phyloP scores from a whole-genome alignment of 2,888 invertebrate species.

The Elegia similella region DNA sequence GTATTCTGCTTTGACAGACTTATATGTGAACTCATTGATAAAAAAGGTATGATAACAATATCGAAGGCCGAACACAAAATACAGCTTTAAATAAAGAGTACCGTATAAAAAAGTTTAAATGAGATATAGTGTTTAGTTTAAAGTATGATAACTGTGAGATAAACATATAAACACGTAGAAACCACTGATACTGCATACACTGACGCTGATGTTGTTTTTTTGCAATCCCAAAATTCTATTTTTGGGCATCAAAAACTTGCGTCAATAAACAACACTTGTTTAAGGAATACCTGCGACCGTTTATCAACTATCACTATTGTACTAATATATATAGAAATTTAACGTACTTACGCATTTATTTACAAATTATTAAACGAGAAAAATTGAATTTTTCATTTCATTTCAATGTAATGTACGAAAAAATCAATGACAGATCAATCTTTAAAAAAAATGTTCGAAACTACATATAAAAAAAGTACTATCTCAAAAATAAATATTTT shows the following conservation, averaged over 20 bases:
- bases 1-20: too few relatives aligned
- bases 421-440: conserved; percentile 20
- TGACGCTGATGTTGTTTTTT: not conserved
- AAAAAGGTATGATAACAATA: too few relatives aligned
- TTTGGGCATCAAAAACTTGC: conserved; percentile 22
- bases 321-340: not conserved
- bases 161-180: not conserved
- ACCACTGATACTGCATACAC: not conserved
- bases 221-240: conserved; percentile 19
- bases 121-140: too few relatives aligned
- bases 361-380: conserved; percentile 30
- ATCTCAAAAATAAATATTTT: not conserved
- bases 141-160: not conserved
- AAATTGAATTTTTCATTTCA: conserved; percentile 9
- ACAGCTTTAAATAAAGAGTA: too few relatives aligned
- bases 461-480: not conserved
- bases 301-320: not conserved
- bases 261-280: conserved; percentile 4
- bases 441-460: conserved; percentile 18
- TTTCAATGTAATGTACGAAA: not conserved
- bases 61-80: too few relatives aligned
- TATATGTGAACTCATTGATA: too few relatives aligned
- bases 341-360: conserved; percentile 25
- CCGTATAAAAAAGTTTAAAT: too few relatives aligned
- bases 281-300: not conserved